phyloP scores from a whole-genome alignment of 2,888 invertebrate species.

The Schrankia costaestrigalis region DNA sequence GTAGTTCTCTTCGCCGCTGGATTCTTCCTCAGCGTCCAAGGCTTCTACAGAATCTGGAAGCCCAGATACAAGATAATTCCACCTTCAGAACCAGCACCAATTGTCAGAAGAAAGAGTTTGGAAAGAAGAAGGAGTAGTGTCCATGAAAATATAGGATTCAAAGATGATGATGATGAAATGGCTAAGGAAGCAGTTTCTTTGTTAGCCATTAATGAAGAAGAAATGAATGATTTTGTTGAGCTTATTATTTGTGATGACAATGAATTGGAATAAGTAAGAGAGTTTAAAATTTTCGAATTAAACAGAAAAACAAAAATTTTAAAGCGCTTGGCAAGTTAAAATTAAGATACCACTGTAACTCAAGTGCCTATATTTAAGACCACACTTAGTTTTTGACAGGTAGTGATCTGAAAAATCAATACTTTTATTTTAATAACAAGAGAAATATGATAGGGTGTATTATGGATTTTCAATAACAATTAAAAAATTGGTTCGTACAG shows the following conservation, averaged over 20 bases:
- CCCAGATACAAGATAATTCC: constrained; percentile 55
- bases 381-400: too few relatives aligned
- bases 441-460: too few relatives aligned
- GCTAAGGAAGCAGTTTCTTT: constrained; percentile 62
- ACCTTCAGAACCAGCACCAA: constrained; percentile 22
- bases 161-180: constrained; percentile 43
- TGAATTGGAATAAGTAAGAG: constrained; percentile 16
- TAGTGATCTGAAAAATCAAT: too few relatives aligned
- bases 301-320: too few relatives aligned
- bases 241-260: constrained; percentile 37
- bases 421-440: too few relatives aligned
- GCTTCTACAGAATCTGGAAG: constrained; percentile 53
- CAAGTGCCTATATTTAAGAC: too few relatives aligned
- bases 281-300: too few relatives aligned
- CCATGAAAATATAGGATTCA: constrained; percentile 48
- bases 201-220: constrained; percentile 56
- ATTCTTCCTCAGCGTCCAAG: constrained; percentile 60
- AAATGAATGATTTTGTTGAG: constrained; percentile 48
- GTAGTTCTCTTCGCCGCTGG: constrained; percentile 71
- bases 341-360: too few relatives aligned
- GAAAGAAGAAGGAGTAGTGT: constrained; percentile 47
- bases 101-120: constrained; percentile 28
- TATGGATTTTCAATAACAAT: too few relatives aligned
- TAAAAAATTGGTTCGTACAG: too few relatives aligned
- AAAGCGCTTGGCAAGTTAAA: too few relatives aligned